Conservation (phyloP, 2,797 vertebrate species). For the Chelmon rostratus region DNA sequence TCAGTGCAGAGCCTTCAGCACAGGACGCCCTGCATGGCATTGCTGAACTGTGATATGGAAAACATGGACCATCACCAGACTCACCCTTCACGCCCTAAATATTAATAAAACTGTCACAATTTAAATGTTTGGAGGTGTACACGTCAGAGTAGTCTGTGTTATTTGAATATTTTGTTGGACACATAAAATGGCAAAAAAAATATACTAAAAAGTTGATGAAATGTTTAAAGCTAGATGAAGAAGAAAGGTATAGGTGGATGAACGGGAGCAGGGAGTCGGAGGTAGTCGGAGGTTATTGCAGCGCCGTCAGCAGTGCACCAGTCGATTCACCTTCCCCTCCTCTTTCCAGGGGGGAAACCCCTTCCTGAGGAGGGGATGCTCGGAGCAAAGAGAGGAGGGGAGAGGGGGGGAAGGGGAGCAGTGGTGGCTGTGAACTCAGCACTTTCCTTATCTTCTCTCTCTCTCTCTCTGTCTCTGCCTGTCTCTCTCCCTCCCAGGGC, state of each 20-base stretch:
- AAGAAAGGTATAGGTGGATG: background rate
- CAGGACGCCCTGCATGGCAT: no score
- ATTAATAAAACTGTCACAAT: background rate
- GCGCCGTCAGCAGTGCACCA: slow-evolving; percentile 52
- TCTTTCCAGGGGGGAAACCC: slow-evolving; percentile 56
- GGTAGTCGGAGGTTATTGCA: slow-evolving; percentile 52
- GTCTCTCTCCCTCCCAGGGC: slow-evolving; percentile 66
- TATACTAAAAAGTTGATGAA: background rate
- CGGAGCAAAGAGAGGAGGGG: slow-evolving; percentile 27
- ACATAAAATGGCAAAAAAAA: background rate
- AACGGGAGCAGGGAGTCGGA: slow-evolving; percentile 31
- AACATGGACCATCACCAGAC: background rate
- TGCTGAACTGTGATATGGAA: no score
- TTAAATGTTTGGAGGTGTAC: background rate
- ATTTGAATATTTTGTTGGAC: background rate
- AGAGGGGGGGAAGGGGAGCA: slow-evolving; percentile 6
- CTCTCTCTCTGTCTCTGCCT: slow-evolving; percentile 28
- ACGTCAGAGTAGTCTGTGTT: no score
- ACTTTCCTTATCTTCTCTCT: slow-evolving; percentile 59
- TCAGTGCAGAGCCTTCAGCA: no score
- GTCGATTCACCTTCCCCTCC: slow-evolving; percentile 63
- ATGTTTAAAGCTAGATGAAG: background rate
- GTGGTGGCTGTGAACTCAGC: slow-evolving; percentile 64
- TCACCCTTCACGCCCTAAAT: background rate
- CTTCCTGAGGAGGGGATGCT: slow-evolving; percentile 53